phyloP scores from a whole-genome alignment of 2,797 vertebrate species.

The Squalus acanthias region DNA sequence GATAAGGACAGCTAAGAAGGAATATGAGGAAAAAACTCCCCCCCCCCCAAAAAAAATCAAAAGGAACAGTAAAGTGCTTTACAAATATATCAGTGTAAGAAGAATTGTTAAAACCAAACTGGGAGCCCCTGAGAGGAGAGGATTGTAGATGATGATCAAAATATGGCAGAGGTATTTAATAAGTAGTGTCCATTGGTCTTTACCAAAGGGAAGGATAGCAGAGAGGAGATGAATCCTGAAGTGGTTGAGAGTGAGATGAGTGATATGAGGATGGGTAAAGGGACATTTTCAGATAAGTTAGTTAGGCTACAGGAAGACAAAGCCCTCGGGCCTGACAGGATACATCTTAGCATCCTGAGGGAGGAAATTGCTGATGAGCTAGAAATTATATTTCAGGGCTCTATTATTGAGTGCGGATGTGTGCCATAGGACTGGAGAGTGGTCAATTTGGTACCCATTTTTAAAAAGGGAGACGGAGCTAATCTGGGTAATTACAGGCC shows the following conservation, averaged over 20 bases:
- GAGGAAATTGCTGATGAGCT: neutral
- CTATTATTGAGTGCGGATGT: conserved; percentile 19
- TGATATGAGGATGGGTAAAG: neutral
- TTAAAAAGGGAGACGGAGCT: neutral
- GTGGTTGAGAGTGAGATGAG: neutral
- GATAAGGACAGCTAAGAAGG: neutral
- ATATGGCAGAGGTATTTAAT: neutral
- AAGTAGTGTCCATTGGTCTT: neutral
- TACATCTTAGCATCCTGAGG: neutral
- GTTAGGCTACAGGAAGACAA: neutral
- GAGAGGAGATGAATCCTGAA: neutral
- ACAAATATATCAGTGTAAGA: neutral
- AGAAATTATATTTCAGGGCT: neutral
- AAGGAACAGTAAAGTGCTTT: neutral
- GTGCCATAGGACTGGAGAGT: neutral
- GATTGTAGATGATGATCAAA: neutral
- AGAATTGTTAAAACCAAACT: neutral
- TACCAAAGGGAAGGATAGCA: neutral
- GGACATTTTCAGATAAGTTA: neutral
- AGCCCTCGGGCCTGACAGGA: conserved; percentile 7
- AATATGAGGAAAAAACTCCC: neutral
- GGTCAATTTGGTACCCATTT: neutral
- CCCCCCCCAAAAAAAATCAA: neutral
- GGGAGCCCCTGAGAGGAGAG: neutral
- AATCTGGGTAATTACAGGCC: conserved; percentile 25